Base-by-base conservation (phyloP, 1,140 invertebrate genomes). In the Scaptodrosophila lebanonensis region DNA sequence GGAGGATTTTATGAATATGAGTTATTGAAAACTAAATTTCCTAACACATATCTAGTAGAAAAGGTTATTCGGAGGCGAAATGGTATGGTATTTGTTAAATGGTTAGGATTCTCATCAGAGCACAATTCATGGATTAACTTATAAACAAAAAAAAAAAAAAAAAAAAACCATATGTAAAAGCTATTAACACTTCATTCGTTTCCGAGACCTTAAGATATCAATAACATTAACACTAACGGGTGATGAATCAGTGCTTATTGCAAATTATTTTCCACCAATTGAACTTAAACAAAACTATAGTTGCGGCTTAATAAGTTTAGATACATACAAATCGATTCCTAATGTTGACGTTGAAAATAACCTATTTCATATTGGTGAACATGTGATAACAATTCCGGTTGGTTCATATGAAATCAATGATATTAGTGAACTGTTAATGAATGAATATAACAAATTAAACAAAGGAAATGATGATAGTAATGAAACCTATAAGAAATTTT, bases 1-100 rank as follows among this genome's bases (percentile, higher is more conserved):
- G 85, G 86, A 13, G 49, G 56, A 16, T 88, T 88, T 63, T 87
- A 88, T 70, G 51, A 75, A 60, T 13, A 59, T 17, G 83, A 87
- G 59, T 33, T 87, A 25, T 47, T 57, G 45, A 83, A 73, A 67
- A 65, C 68, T 9, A 60, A 70, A 30, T 40, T 65, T 66, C 69
- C 83, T 5, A 38, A 87, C 47, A 38, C 30, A 8, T 87, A 85
- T 71, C 50, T 87, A 11, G 60, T 87, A 30, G 86, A 87, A 50
- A 86, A 85, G 43, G 50, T 86, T 38, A 33, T 86, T n/a, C n/a
- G n/a, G n/a, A n/a, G n/a, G 17, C 12, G 9, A 8, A 27, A 11
- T 27, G 15, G 9, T 29, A 29, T 5, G 5, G 5, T 9, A 29
- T 29, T 29, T 29, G 27, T 29, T 29, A 6, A 29, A 29, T 6